Base-by-base conservation (phyloP, 2,113 vertebrate genomes). In the Semicossyphus pulcher region DNA sequence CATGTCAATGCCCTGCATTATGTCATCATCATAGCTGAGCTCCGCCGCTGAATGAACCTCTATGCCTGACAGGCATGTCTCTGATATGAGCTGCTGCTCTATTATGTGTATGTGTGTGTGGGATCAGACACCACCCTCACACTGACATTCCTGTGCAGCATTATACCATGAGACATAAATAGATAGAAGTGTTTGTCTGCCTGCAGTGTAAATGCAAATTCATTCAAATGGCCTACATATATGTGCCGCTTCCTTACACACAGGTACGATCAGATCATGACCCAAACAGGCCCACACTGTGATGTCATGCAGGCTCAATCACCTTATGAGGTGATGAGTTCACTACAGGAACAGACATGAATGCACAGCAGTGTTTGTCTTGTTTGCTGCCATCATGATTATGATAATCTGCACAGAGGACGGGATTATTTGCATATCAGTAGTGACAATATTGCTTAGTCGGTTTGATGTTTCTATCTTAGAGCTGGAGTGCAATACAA, bases 191-290 rank as follows among this genome's bases (percentile, higher is more conserved):
- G 54, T 83, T 81, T 77, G 80, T 80, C 78, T 69, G 66, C 71
- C 72, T 26, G 21, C 72, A 76, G 26, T 57, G 51, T 61, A 65
- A 64, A 91, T 91, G 81, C 73, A 89, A 89, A 91, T 89, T 31
- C 2, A 86, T 83, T 80, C 80, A 82, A 86, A 89, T 85, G 48
- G 39, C 54, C 34, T 23, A 0, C 23, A 67, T 15, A 59, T 68
- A 45, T 37, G 53, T 54, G 58, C 9, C 28, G 37, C 63, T 34
- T 21, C 64, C 69, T 71, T 72, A 52, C 66, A 32, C 66, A 77
- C 66, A 79, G 67, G 60, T 72, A 71, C 14, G 44, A 66, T 76
- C 34, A 48, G 63, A 66, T 61, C 44, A 41, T 45, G 71, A 64
- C 39, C 66, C n/a, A 37, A 39, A 63, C 45, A 36, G 68, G 67